phyloP scores from a whole-genome alignment of 2,113 vertebrate species.

The Kobus ellipsiprymnus region DNA sequence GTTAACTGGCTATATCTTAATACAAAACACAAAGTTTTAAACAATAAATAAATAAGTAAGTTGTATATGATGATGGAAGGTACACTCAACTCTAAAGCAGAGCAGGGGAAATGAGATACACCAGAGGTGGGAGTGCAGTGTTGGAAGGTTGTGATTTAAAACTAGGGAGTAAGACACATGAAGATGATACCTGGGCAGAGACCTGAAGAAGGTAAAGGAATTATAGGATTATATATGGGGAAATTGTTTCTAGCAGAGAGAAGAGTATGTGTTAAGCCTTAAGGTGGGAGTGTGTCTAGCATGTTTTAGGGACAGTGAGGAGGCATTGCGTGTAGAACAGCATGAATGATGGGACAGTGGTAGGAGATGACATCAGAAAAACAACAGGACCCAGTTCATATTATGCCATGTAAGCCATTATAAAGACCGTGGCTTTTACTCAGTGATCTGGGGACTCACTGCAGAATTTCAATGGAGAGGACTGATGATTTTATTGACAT shows the following conservation, averaged over 20 bases:
- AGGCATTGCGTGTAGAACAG: not conserved
- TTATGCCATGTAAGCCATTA: not conserved
- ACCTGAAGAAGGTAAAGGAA: not conserved
- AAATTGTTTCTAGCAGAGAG: not conserved
- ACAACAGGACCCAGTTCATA: not conserved
- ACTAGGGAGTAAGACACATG: not conserved
- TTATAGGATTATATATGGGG: not conserved
- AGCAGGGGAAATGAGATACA: not conserved
- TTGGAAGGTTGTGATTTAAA: not conserved
- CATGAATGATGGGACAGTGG: not conserved
- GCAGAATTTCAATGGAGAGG: not conserved
- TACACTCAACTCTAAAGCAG: not conserved
- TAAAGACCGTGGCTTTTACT: not conserved
- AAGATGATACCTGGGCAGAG: not conserved
- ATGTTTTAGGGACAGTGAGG: not conserved
- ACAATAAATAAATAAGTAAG: not conserved
- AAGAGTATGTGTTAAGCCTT: not conserved
- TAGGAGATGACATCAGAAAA: not conserved
- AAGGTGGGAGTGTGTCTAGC: not conserved
- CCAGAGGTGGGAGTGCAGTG: not conserved
- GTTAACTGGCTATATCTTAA: not conserved
- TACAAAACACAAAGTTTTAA: not conserved
- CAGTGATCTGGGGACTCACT: not conserved
- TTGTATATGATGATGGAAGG: not conserved
- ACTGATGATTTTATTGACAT: constrained; percentile 7